Conservation (phyloP, 2,113 vertebrate genomes). For the Lamprologus sp. region DNA sequence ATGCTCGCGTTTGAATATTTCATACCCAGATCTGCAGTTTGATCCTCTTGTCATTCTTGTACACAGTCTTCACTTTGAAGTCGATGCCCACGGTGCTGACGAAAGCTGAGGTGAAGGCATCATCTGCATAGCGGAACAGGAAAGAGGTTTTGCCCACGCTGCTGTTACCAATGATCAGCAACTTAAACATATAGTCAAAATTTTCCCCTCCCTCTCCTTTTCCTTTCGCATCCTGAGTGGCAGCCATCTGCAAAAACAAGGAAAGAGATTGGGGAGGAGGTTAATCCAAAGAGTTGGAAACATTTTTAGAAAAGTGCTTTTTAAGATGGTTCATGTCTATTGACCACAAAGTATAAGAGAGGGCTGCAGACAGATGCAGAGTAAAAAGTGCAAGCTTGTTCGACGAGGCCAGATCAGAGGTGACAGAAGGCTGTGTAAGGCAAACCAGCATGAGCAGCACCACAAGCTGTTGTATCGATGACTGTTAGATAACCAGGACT, state of each 20-base stretch:
- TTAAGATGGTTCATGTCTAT: background rate
- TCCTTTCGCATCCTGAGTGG: conserved; percentile 83
- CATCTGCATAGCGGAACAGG: conserved; percentile 94
- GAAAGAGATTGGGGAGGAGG: background rate
- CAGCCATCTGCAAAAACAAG: conserved; percentile 77
- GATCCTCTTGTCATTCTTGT: conserved; percentile 97
- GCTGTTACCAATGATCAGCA: conserved; percentile 92
- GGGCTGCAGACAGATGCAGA: background rate
- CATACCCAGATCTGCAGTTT: conserved; percentile 98
- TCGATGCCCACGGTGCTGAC: conserved; percentile 98
- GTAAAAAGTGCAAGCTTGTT: background rate
- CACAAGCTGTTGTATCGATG: conserved; percentile 33
- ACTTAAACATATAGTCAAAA: conserved; percentile 94
- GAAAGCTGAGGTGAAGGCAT: conserved; percentile 95
- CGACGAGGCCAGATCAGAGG: conserved; percentile 27
- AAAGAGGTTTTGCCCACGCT: conserved; percentile 93
- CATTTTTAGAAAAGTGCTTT: background rate
- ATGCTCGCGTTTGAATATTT: background rate
- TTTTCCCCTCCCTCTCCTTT: conserved; percentile 86
- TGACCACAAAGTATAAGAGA: background rate
- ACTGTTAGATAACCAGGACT: conserved; percentile 3
- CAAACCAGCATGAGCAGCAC: conserved; percentile 40
- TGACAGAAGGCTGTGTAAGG: conserved; percentile 60
- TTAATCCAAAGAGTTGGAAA: background rate
- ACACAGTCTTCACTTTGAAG: conserved; percentile 98